Conservation (phyloP, 1,140 invertebrate species). For the Aculops lycopersici region DNA sequence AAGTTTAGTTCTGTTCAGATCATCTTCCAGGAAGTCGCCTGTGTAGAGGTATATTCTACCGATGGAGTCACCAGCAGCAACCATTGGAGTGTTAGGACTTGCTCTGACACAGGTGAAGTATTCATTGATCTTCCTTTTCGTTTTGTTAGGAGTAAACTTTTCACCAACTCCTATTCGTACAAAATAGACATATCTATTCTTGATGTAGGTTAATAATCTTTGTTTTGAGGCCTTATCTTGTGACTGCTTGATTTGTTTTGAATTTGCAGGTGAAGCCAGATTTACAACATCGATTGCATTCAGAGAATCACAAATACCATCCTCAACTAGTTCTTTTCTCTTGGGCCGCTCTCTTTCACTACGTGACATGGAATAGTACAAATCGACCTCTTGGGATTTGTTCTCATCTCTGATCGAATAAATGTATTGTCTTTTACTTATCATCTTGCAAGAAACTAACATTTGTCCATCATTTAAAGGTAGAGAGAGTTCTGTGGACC, state of each 20-base stretch:
- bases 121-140: background rate
- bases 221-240: background rate
- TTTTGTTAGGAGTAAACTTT: background rate
- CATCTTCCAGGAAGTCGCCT: constrained; percentile 18
- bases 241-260: background rate
- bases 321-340: no score
- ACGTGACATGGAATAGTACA: no score
- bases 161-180: background rate
- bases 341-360: no score
- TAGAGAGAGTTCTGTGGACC: background rate
- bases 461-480: background rate
- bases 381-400: no score
- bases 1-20: constrained; percentile 21
- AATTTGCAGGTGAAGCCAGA: background rate
- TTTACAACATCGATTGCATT: background rate
- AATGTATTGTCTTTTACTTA: no score
- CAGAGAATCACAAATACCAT: background rate
- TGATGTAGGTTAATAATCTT: background rate
- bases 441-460: background rate
- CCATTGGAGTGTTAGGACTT: constrained; percentile 28
- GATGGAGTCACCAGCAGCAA: constrained; percentile 31
- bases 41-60: constrained; percentile 31
- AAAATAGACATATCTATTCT: background rate
- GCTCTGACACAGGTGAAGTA: constrained; percentile 29
- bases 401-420: no score